Evolutionary conservation across 2,888 invertebrate species (phyloP).

Genomic region (Apotomis capreana): DNA sequence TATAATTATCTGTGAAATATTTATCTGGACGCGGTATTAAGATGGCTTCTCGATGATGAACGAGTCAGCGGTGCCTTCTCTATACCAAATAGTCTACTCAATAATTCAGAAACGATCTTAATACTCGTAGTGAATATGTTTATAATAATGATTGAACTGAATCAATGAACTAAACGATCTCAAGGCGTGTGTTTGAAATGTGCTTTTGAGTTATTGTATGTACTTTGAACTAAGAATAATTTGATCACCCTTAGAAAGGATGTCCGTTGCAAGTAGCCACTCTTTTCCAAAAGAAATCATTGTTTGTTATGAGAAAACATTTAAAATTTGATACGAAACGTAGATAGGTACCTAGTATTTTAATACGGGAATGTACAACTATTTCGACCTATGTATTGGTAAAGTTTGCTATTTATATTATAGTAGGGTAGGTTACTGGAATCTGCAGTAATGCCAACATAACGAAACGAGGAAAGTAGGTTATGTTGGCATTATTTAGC

Average conservation of each 20-base stretch:
- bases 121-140: constrained; percentile 36
- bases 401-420: constrained; percentile 62
- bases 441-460: constrained; percentile 24
- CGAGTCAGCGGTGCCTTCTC: constrained; percentile 39
- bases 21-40: constrained; percentile 30
- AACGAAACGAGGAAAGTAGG: neutral
- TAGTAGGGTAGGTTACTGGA: constrained; percentile 46
- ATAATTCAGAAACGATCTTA: constrained; percentile 35
- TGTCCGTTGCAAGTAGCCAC: constrained; percentile 56
- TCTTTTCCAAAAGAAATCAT: constrained; percentile 59
- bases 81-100: constrained; percentile 36
- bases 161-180: constrained; percentile 37
- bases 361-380: constrained; percentile 78
- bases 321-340: constrained; percentile 79
- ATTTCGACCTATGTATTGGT: constrained; percentile 60
- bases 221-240: constrained; percentile 28
- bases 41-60: constrained; percentile 28
- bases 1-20: constrained; percentile 16
- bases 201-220: constrained; percentile 26
- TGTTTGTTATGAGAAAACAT: constrained; percentile 62
- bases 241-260: constrained; percentile 30
- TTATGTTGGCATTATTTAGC: constrained; percentile 22
- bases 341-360: constrained; percentile 80
- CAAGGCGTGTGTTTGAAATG: constrained; percentile 18
- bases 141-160: constrained; percentile 29